phyloP scores from a whole-genome alignment of 2,113 vertebrate genomes.

The Barbus barbus region DNA sequence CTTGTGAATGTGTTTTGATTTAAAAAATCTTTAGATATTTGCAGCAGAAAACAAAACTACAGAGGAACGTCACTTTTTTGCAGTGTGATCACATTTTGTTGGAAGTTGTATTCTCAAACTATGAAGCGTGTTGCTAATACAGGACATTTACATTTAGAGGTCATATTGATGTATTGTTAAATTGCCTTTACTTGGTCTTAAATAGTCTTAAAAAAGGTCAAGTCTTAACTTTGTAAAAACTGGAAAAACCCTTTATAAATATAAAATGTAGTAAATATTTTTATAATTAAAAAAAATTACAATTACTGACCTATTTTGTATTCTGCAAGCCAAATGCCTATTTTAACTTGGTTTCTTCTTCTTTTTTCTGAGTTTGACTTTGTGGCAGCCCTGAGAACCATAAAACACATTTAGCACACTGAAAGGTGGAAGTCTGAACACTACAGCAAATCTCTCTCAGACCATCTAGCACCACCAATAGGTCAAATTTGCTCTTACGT shows the following conservation, averaged over 20 bases:
- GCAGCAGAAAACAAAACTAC: not conserved
- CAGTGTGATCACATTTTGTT: too few species aligned
- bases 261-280: not conserved
- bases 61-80: too few species aligned
- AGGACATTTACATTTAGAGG: too few species aligned
- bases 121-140: too few species aligned
- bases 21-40: not conserved
- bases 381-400: not conserved
- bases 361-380: not conserved
- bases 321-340: not conserved
- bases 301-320: not conserved
- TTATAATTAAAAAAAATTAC: too few species aligned
- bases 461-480: not conserved
- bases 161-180: too few species aligned
- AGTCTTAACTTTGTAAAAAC: too few species aligned
- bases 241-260: too few species aligned
- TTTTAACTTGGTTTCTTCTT: not conserved
- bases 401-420: not conserved
- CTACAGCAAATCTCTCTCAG: not conserved
- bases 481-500: not conserved
- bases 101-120: too few species aligned
- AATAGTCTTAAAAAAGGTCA: too few species aligned
- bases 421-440: not conserved
- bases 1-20: not conserved
- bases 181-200: too few species aligned